Percentiles rank a stretch among this genome's conserved stretches.
These are phyloP conservation scores for Brachylomia viminalis DNA, from an alignment of 2,888 invertebrate species.

Conservation along the genomic window DNA sequence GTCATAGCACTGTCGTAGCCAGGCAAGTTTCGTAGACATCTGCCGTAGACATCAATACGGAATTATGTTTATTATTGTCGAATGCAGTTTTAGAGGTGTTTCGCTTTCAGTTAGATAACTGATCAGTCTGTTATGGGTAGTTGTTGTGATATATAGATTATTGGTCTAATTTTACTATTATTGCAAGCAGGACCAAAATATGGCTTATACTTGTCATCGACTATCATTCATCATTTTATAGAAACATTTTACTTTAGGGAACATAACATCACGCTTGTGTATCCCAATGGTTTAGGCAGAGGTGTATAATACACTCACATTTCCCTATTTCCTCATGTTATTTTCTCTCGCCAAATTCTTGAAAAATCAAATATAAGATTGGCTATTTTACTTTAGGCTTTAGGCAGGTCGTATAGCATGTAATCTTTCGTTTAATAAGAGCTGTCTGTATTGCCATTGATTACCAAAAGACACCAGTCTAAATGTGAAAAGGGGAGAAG, in stretches of 20 bases:
- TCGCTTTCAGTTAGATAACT: conserved; percentile 26
- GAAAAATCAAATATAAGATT: neutral
- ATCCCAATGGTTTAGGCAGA: neutral
- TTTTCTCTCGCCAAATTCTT: neutral
- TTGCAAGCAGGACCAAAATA: too few species aligned
- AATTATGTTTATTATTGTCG: conserved; percentile 48
- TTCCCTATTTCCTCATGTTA: neutral
- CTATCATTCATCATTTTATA: neutral
- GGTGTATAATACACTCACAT: neutral
- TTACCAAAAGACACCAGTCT: neutral
- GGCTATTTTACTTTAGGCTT: too few species aligned
- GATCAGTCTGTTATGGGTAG: conserved; percentile 8
- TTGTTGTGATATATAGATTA: neutral
- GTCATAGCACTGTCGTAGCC: conserved; percentile 58
- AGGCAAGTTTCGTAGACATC: conserved; percentile 65
- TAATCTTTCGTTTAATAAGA: neutral
- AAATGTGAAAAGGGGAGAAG: neutral
- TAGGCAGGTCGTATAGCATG: neutral
- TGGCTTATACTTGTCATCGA: neutral
- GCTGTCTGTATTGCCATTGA: neutral
- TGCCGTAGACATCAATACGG: conserved; percentile 58
- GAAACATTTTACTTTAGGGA: neutral
- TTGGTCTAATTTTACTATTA: neutral
- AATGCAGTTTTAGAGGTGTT: conserved; percentile 42
- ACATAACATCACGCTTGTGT: neutral